Evolutionary conservation across 2,797 vertebrate genomes (phyloP), one percentile per base, ranked within the genome.

Genomic region (Brachyalestes nurse): DNA sequence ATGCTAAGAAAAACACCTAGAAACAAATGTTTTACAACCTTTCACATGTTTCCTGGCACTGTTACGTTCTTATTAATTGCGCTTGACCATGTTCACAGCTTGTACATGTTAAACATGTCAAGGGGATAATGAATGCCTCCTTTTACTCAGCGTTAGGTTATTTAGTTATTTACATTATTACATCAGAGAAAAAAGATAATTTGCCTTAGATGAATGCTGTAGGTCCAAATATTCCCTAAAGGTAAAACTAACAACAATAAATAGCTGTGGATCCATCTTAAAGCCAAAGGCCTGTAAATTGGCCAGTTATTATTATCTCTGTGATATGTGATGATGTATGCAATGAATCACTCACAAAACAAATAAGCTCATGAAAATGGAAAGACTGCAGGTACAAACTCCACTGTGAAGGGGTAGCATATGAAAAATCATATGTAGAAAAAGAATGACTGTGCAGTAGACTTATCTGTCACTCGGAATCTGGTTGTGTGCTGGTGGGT

Each of bases 21-120:
- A 62, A 82, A 80, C 47, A 51, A 61, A 74, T 45, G 72, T 77
- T 81, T 80, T 73, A 85, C 53, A 64, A 53, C 75, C 47, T 67
- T 75, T 81, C 83, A 83, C 66, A 25, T 19, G 80, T 85, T 87
- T 85, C 86, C 88, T 88, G 81, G 85, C 83, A 83, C 80, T 77
- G 21, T 8, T 72, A n/a, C 58, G 28, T 72, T 84, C 60, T 84
- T 90, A 90, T 89, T 88, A 89, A 92, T 90, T 83, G 87, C 83
- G 67, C 61, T 84, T 82, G 45, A 79, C 57, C 82, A 78, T 80
- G 79, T 80, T 80, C 82, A 21, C 72, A 83, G 86, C 77, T 87
- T 82, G 69, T 76, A 42, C 45, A 81, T 53, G 71, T 70, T 78
- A 82, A 84, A 77, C 78, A 80, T 60, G 82, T 82, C 86, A 78